Evolutionary conservation across 2,888 invertebrate genomes (phyloP), one percentile per base, ranked within the genome.

Genomic region (Epistrophe grossulariae): DNA sequence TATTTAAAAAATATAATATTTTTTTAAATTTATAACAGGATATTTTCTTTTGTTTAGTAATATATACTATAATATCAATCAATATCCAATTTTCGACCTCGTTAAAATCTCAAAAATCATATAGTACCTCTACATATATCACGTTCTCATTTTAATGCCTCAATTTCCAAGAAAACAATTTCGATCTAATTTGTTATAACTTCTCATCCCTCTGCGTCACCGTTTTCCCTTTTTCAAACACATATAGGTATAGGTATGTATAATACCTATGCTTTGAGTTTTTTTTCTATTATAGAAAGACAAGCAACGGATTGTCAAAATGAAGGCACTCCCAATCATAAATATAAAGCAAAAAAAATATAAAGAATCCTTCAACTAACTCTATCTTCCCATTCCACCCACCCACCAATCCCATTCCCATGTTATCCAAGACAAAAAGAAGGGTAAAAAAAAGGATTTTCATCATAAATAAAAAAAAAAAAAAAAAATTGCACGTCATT

Each of bases 401-500:
- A 50, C n/a, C 19, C 10, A 19, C 19, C 10, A 19, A 6, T 17
- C 15, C 50, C 15, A n/a, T 28, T 28, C 45, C 11, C 45, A 45
- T 52, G 24, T 52, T 35, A 19, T 52, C 24, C 35, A 55, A 70
- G 55, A 55, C 55, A 70, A 70, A 70, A 55, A 55, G 3, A 70
- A 70, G 55, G 55, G 40, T 55, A 43, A 68, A 70, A 74, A 74
- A 66, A 78, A 70, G 57, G 74, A 79, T 82, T 82, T 79, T 74
- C 74, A 55, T 73, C 74, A 70, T 70, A 50, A 84, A 70, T 70
- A 50, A 84, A 77, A 17, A 19, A 38, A 73, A 76, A 84, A 77
- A 68, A 19, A 66, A 2, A 48, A 80, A 74, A 82, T 78, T 85
- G 70, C 72, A 64, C 74, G 71, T 85, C 82, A 81, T 85, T 81